Percentiles rank a stretch among this genome's conserved stretches.
These are phyloP conservation scores for Papilio aristodemus DNA, from an alignment of 1,140 invertebrate genomes.

Conservation along the genomic window DNA sequence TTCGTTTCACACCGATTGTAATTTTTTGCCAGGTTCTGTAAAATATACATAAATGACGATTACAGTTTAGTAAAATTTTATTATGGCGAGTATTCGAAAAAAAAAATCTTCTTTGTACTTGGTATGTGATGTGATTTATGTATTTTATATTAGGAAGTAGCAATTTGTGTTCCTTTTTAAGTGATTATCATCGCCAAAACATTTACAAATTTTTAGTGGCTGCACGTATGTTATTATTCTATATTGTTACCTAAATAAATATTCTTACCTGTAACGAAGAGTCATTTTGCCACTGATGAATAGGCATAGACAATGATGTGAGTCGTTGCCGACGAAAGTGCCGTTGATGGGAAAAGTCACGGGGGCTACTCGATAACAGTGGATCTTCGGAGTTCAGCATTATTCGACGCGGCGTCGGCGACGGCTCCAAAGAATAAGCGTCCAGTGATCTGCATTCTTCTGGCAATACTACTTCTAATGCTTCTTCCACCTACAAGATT, in stretches of 20 bases:
- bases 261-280: slow-evolving; percentile 61
- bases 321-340: slow-evolving; percentile 80
- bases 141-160: no score
- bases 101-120: no score
- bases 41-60: no score
- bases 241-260: neutral
- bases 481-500: slow-evolving; percentile 84
- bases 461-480: slow-evolving; percentile 89
- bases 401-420: slow-evolving; percentile 82
- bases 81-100: no score
- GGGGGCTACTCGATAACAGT: slow-evolving; percentile 88
- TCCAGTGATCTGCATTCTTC: slow-evolving; percentile 85
- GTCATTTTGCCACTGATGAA: slow-evolving; percentile 69
- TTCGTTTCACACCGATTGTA: slow-evolving; percentile 6
- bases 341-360: slow-evolving; percentile 87
- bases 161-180: no score
- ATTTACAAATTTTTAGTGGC: no score
- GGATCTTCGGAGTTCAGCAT: slow-evolving; percentile 93
- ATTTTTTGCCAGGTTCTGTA: no score
- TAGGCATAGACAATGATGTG: slow-evolving; percentile 45
- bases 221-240: neutral
- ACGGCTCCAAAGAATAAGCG: slow-evolving; percentile 83
- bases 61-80: no score
- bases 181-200: no score
- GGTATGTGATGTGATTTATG: no score